These are phyloP conservation scores for Erythrocebus patas DNA, from an alignment of 2,113 vertebrate genomes.

Conservation along the genomic window DNA sequence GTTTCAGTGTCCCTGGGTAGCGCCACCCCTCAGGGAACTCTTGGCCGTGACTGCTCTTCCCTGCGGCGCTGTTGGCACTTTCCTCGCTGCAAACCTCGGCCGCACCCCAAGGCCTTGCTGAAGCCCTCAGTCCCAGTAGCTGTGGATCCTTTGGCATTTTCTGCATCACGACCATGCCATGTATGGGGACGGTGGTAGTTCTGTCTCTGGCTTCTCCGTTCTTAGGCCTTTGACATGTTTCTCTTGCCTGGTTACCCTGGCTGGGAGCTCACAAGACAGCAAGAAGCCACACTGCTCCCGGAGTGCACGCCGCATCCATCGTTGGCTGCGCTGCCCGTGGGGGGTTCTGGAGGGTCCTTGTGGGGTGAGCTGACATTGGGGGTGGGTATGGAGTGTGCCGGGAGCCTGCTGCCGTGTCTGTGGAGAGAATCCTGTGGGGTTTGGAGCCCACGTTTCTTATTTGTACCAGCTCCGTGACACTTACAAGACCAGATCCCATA, in stretches of 20 bases:
- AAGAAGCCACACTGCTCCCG: too few species aligned
- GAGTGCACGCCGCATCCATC: too few species aligned
- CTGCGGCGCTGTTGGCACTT: too few species aligned
- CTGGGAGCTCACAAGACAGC: background rate
- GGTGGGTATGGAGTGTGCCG: background rate
- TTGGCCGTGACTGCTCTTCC: too few species aligned
- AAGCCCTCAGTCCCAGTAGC: background rate
- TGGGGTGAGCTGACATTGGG: background rate
- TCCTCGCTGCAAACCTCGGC: background rate
- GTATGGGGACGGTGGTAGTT: background rate
- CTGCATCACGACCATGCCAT: too few species aligned
- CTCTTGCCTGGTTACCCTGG: background rate
- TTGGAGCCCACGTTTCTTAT: background rate
- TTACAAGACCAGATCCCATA: background rate
- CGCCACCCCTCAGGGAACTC: too few species aligned
- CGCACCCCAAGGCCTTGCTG: rapidly evolving
- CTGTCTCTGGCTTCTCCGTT: background rate
- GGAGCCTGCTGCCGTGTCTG: background rate
- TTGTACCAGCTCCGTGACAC: background rate
- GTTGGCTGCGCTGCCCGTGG: too few species aligned
- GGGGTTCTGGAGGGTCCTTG: background rate
- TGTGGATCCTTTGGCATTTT: background rate
- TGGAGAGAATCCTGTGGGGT: too few species aligned
- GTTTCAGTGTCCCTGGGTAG: too few species aligned
- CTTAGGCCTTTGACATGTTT: background rate